Evolutionary conservation across 2,888 invertebrate species (phyloP).

Genomic region (Pocota personata): DNA sequence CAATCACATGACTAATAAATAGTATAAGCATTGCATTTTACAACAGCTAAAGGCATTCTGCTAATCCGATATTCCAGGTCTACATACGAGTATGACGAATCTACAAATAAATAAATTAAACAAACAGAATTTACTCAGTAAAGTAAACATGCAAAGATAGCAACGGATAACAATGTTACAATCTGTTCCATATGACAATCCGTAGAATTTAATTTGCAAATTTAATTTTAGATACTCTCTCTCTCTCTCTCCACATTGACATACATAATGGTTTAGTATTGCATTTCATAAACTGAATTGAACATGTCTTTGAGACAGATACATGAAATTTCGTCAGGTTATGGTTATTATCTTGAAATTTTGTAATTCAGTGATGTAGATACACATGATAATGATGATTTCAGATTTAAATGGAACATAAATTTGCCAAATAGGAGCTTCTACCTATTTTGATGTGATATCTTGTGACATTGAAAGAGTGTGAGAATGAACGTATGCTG

Average conservation of each 20-base stretch:
- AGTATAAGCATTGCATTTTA: background rate
- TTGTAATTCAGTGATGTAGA: constrained; percentile 21
- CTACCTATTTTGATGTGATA: constrained; percentile 54
- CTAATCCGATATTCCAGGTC: constrained; percentile 8
- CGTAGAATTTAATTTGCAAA: constrained; percentile 54
- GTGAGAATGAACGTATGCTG: background rate
- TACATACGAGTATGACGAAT: background rate
- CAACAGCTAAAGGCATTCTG: background rate
- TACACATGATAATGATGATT: constrained; percentile 37
- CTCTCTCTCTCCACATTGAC: background rate
- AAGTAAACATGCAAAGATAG: background rate
- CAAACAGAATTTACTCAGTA: constrained; percentile 13
- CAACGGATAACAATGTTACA: constrained; percentile 27
- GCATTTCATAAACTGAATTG: constrained; percentile 12
- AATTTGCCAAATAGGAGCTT: constrained; percentile 48
- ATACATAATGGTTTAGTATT: background rate
- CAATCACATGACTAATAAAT: background rate
- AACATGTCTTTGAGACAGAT: background rate
- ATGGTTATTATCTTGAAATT: constrained; percentile 20
- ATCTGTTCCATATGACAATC: constrained; percentile 32
- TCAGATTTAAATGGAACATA: constrained; percentile 51
- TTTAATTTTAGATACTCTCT: constrained; percentile 14
- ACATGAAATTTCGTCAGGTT: background rate
- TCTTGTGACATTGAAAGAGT: constrained; percentile 31
- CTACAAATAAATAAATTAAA: constrained; percentile 21